Conservation (phyloP, 2,888 invertebrate species). For the Acheta domesticus region DNA sequence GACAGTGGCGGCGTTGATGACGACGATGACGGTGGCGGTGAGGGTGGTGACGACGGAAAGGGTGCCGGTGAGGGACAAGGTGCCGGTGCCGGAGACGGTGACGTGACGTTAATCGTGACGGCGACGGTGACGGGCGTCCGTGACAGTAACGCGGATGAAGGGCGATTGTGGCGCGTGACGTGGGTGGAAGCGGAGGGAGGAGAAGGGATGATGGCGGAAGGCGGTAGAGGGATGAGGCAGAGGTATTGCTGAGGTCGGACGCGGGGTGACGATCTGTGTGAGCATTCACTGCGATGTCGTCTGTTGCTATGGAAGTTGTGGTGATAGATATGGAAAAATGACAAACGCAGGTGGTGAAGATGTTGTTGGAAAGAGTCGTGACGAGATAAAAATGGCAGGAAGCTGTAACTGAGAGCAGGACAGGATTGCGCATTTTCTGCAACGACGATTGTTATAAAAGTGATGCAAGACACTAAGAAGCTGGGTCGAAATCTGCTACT, state of each 20-base stretch:
- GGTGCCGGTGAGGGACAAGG: too few species aligned
- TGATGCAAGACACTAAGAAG: not conserved
- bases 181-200: not conserved
- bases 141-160: too few species aligned
- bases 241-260: too few species aligned
- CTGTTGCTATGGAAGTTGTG: not conserved
- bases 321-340: not conserved
- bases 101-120: too few species aligned
- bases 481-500: too few species aligned
- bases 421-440: constrained; percentile 18
- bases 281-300: not conserved
- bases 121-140: too few species aligned
- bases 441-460: constrained; percentile 18
- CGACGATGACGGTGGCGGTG: not conserved
- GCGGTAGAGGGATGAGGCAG: too few species aligned
- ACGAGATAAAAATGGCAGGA: not conserved
- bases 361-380: too few species aligned
- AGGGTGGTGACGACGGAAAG: not conserved
- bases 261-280: too few species aligned
- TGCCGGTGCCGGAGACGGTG: too few species aligned
- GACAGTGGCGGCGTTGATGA: not conserved
- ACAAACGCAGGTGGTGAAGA: not conserved
- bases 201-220: too few species aligned
- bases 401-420: not conserved
- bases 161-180: not conserved